Base-by-base conservation (phyloP, 2,888 invertebrate species). In the Ectemnius lituratus region DNA sequence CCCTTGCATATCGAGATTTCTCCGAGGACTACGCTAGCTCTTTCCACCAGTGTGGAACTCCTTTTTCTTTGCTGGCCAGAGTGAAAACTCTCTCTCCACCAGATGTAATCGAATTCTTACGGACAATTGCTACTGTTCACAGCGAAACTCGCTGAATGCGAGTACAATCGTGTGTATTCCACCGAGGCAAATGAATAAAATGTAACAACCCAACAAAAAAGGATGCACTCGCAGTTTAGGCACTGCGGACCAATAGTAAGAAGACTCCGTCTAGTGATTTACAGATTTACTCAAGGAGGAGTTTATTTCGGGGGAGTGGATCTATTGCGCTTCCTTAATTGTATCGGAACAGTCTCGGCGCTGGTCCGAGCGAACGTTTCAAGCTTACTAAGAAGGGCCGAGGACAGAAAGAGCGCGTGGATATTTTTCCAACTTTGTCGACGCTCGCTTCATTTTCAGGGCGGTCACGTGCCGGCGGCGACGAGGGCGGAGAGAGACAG, bases 301-400 rank as follows among this genome's bases (percentile, higher is more conserved):
- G 79, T 79, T 76, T 76, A 79, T 76, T 79, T 72, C 67, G 64
- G 20, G 65, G 28, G 45, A 57, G 58, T 13, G 66, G n/a, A 72
- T 76, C 79, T 79, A 71, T 68, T 47, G 70, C 63, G 46, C 62
- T 70, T 37, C 64, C 68, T 80, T 80, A 80, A 80, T 80, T 78
- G 78, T 73, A 70, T 75, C 80, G 67, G 56, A 5, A 27, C 4
- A 37, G 14, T 14, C 4, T 16, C 8, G 52, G 14, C n/a, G 14
- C 14, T 14, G 52, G 52, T 52, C 52, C 14, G 52, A 52, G 52
- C 8, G 16, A 14, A 79, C 80, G 74, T 52, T 63, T 46, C 58
- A 62, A 62, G 57, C 37, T 67, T 73, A 60, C 49, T 46, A 69
- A 76, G 69, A 37, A n/a, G 62, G 23, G 20, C 23, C 3, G 3